Conservation (phyloP, 2,113 vertebrate genomes). For the Daboia siamensis region DNA sequence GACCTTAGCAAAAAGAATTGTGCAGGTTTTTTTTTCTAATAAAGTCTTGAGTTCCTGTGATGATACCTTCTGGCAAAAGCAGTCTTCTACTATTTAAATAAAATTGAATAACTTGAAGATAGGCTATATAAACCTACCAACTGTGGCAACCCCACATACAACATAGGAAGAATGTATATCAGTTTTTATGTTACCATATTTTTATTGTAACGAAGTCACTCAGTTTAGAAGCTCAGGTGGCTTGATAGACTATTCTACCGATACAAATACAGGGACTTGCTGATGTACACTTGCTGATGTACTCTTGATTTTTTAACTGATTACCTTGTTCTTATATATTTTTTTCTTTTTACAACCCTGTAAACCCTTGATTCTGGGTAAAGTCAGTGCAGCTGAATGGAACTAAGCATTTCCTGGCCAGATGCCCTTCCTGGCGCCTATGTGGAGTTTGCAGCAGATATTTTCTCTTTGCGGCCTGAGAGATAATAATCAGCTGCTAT, state of each 20-base stretch:
- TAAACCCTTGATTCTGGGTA: background rate
- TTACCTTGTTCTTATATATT: background rate
- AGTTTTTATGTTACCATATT: background rate
- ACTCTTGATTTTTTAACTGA: background rate
- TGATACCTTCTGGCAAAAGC: slow-evolving; percentile 11
- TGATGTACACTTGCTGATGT: no score
- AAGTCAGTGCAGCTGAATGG: background rate
- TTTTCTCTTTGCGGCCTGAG: background rate
- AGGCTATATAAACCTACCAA: background rate
- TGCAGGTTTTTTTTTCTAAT: background rate
- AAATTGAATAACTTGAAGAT: background rate
- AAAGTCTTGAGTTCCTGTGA: background rate
- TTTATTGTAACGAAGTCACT: background rate
- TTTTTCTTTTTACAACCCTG: background rate
- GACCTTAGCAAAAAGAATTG: background rate
- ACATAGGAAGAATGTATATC: background rate
- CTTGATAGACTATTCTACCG: background rate
- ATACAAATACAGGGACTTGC: background rate
- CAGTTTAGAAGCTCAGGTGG: background rate
- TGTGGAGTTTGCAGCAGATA: background rate
- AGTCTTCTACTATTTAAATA: background rate
- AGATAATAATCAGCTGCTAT: no score
- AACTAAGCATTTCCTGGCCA: background rate
- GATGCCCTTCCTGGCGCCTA: background rate
- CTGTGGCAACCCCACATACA: background rate